Conservation (phyloP, 1,140 invertebrate genomes). For the Pectinophora gossypiella region DNA sequence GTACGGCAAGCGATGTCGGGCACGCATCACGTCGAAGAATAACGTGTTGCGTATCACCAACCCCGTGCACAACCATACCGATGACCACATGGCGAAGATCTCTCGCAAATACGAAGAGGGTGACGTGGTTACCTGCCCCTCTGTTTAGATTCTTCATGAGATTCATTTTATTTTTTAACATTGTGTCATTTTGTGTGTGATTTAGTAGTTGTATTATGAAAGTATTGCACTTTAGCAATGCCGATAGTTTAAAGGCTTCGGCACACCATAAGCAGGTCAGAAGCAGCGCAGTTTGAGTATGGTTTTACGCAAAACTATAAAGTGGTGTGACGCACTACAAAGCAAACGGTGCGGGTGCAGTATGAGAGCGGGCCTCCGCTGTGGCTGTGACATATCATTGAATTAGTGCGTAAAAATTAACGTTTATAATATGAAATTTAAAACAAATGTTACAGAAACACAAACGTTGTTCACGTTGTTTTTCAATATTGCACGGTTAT, state of each 20-base stretch:
- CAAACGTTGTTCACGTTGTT: too few relatives aligned
- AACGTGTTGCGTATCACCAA: slow-evolving; percentile 61
- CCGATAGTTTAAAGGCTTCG: background rate
- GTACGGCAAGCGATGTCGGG: slow-evolving; percentile 60
- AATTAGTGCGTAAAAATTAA: too few relatives aligned
- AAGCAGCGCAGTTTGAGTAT: too few relatives aligned
- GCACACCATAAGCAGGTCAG: too few relatives aligned
- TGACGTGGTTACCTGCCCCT: slow-evolving; percentile 62
- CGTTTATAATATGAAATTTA: too few relatives aligned
- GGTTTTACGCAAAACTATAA: too few relatives aligned
- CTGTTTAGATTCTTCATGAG: slow-evolving; percentile 31
- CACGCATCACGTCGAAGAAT: slow-evolving; percentile 65
- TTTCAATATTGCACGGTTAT: too few relatives aligned
- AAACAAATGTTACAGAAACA: too few relatives aligned
- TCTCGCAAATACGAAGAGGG: slow-evolving; percentile 58
- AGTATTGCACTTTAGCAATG: slow-evolving; percentile 3
- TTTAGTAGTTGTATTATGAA: slow-evolving; percentile 9
- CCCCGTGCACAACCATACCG: slow-evolving; percentile 55
- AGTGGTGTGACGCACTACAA: too few relatives aligned
- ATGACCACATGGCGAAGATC: slow-evolving; percentile 61
- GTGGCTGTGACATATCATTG: too few relatives aligned
- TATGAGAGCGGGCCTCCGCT: too few relatives aligned
- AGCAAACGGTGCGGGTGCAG: too few relatives aligned
- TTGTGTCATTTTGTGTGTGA: slow-evolving; percentile 5
- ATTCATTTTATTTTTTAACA: background rate